Evolutionary conservation across 2,888 invertebrate species (phyloP).

Genomic region (Pseudanteris insignis): DNA sequence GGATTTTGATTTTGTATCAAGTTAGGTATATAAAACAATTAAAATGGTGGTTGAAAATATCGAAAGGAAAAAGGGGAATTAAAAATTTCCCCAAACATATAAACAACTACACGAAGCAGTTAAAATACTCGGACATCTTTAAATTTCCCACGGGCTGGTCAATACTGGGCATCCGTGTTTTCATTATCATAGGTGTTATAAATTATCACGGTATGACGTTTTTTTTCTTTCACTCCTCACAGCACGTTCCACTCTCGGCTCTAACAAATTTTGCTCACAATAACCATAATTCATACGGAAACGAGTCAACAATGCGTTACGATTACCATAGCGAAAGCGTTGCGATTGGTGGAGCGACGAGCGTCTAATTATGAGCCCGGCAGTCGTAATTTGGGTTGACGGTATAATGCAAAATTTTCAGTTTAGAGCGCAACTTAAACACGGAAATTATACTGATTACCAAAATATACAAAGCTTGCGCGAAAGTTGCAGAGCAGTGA

Average conservation of each 20-base stretch:
- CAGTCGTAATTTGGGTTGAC: slow-evolving; percentile 9
- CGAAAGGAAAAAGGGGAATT: too few species aligned
- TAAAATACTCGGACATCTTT: too few species aligned
- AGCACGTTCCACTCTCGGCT: background rate
- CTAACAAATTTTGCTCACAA: slow-evolving; percentile 10
- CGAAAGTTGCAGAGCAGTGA: slow-evolving; percentile 11
- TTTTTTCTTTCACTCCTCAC: too few species aligned
- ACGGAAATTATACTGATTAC: slow-evolving; percentile 31
- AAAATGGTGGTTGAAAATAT: too few species aligned
- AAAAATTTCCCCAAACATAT: too few species aligned
- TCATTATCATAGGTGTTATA: slow-evolving; percentile 1
- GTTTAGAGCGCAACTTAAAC: slow-evolving; percentile 25
- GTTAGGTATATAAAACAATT: too few species aligned
- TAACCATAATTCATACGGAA: slow-evolving; percentile 8
- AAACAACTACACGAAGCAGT: too few species aligned
- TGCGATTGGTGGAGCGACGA: too few species aligned
- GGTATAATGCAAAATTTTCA: slow-evolving; percentile 22
- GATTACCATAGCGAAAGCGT: slow-evolving; percentile 3
- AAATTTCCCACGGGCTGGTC: too few species aligned
- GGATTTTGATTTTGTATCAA: too few species aligned
- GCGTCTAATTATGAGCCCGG: slow-evolving; percentile 21
- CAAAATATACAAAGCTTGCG: slow-evolving; percentile 28
- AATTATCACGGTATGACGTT: slow-evolving; percentile 1
- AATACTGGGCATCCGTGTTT: too few species aligned
- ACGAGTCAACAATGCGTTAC: slow-evolving; percentile 10